phyloP scores from a whole-genome alignment of 2,797 vertebrate species.

The Poliocrania exsul region DNA sequence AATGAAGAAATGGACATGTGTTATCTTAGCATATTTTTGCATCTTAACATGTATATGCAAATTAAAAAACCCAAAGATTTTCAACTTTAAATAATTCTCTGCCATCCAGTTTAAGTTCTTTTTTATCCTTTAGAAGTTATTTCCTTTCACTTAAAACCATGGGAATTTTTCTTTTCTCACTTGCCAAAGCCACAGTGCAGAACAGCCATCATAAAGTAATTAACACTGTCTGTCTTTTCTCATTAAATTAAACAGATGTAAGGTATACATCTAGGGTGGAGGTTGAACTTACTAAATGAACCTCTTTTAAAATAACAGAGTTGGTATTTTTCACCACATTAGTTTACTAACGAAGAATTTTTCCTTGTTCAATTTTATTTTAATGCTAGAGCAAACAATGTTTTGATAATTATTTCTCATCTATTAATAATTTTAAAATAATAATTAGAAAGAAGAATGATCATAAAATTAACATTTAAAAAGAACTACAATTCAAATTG shows the following conservation, averaged over 20 bases:
- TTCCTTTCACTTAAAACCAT: constrained; percentile 55
- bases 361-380: constrained; percentile 40
- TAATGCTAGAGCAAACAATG: constrained; percentile 15
- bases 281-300: constrained; percentile 18
- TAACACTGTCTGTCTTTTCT: constrained; percentile 50
- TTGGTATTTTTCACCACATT: constrained; percentile 7
- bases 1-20: background rate
- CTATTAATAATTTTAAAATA: background rate
- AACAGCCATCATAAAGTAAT: constrained; percentile 67
- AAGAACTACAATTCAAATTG: background rate
- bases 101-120: background rate
- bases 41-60: background rate
- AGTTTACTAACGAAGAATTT: constrained; percentile 27
- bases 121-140: constrained; percentile 33
- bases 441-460: background rate
- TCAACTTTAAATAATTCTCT: background rate
- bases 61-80: background rate
- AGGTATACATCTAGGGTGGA: constrained; percentile 29
- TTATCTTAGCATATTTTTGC: background rate
- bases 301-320: background rate
- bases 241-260: constrained; percentile 53
- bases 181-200: constrained; percentile 65
- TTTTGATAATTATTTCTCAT: background rate
- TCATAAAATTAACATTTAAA: background rate
- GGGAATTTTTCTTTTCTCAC: constrained; percentile 65